Base-by-base conservation (phyloP, 1,140 invertebrate species). In the Aradophagus sp. region DNA sequence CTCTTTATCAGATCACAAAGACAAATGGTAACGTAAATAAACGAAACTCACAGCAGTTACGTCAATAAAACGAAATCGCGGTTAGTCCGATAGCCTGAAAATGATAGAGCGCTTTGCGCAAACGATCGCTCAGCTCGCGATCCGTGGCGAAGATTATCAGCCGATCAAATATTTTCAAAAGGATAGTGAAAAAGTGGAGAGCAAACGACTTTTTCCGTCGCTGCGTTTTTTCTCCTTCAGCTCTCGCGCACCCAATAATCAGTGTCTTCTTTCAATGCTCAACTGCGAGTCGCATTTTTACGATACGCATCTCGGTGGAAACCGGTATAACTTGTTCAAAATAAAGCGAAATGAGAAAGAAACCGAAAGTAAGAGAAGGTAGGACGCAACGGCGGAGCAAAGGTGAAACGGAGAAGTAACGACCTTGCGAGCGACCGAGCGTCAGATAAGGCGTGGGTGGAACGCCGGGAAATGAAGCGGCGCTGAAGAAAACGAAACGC, bases 251-350 rank as follows among this genome's bases (percentile, higher is more conserved):
- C 45, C 52, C 53, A 29, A 34, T 23, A 52, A 35, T 31, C 45
- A 50, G 19, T 61, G 50, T 36, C 41, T 38, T 29, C 26, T 36
- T 53, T 32, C 23, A 26, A 38, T 16, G 31, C 42, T 39, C 13
- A 32, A 29, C 36, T n/a, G 1, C 27, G 36, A 19, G 26, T 32
- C 29, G 29, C 45, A 58, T 75, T 76, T 74, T 72, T 55, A 39
- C 44, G 29, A 34, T 55, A 67, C 56, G 47, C 70, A 74, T 74
- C 53, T 48, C 35, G 42, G 47, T 34, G 52, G 63, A 81, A 78
- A 80, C 70, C 70, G 74, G 73, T 77, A 76, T 53, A 76, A 80
- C 75, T 79, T 75, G 75, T 79, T 77, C 63, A 72, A 80, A 72
- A 39, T 27, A 52, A 50, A 44, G 35, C 17, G 23, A 53, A 67